phyloP scores from a whole-genome alignment of 2,888 invertebrate genomes.

The Lamproptera curius region DNA sequence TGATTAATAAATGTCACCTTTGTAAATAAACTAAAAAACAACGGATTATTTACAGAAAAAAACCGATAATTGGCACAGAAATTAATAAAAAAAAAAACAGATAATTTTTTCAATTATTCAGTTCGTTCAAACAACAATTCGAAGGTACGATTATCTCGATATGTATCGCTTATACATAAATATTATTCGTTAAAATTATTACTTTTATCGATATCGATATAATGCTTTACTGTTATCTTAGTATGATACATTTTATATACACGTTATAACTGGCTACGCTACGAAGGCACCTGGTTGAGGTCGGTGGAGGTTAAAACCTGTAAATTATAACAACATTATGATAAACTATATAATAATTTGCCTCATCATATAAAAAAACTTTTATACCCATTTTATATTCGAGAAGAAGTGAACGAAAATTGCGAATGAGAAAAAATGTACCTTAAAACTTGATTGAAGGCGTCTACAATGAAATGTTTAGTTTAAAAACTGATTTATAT shows the following conservation, averaged over 20 bases:
- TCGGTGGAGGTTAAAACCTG: slow-evolving; percentile 73
- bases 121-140: slow-evolving; percentile 43
- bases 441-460: too few species aligned
- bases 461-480: too few species aligned
- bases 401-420: too few species aligned
- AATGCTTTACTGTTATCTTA: slow-evolving; percentile 35
- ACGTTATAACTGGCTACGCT: slow-evolving; percentile 58
- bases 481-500: too few species aligned
- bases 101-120: slow-evolving; percentile 34
- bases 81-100: slow-evolving; percentile 35
- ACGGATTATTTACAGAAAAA: slow-evolving; percentile 41
- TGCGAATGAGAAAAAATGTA: too few species aligned
- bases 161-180: slow-evolving; percentile 58
- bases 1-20: slow-evolving; percentile 15
- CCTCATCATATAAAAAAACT: too few species aligned
- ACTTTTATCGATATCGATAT: slow-evolving; percentile 36
- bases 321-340: too few species aligned
- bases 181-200: slow-evolving; percentile 31
- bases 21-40: slow-evolving; percentile 24
- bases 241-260: slow-evolving; percentile 70
- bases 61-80: slow-evolving; percentile 60
- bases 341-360: too few species aligned
- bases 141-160: slow-evolving; percentile 66
- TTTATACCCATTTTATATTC: too few species aligned
- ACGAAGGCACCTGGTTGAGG: slow-evolving; percentile 76